phyloP scores from a whole-genome alignment of 1,140 invertebrate genomes.

The honey bee (Apis mellifera) region Amel_HAv3.1 CM009941.2:12975501-12976000 shows the following conservation, averaged over 20 bases:
- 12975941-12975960: too few relatives aligned
- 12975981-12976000: too few relatives aligned
- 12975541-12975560: constrained; percentile 84
- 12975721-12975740: constrained; percentile 88
- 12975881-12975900: too few relatives aligned
- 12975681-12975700: constrained; percentile 82
- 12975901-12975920: too few relatives aligned
- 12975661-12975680: constrained; percentile 83
- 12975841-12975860: constrained; percentile 87
- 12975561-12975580: constrained; percentile 89
- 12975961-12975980: too few relatives aligned
- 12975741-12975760: constrained; percentile 88
- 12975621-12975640: constrained; percentile 86
- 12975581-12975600: constrained; percentile 90
- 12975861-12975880: constrained; percentile 34
- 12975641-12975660: constrained; percentile 87
- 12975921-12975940: too few relatives aligned
- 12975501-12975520: constrained; percentile 54
- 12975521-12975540: constrained; percentile 61
- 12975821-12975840: constrained; percentile 87
- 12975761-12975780: constrained; percentile 88
- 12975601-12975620: constrained; percentile 87
- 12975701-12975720: constrained; percentile 86
- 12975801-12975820: constrained; percentile 85
- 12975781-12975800: constrained; percentile 87